Base-by-base conservation (phyloP, 1,140 invertebrate genomes). In the Homalodisca vitripennis region DNA sequence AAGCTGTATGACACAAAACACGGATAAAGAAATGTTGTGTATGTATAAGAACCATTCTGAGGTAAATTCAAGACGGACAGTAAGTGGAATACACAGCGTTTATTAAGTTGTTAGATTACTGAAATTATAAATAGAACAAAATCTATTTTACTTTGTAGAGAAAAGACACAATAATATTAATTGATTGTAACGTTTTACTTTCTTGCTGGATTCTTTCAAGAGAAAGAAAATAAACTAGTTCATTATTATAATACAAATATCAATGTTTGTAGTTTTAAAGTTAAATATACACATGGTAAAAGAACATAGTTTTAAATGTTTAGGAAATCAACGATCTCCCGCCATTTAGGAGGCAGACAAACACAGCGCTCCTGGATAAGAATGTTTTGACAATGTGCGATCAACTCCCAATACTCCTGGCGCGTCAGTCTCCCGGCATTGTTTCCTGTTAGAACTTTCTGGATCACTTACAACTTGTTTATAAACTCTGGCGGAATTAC, bases 381-480 rank as follows among this genome's bases (percentile, higher is more conserved):
- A 51, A 51, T 3, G 2, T 51, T 14, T 12, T 3, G 3, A 20
- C 2, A 20, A 51, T 14, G 14, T 20, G 3, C n/a, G 17, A 6
- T 6, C 14, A 3, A 12, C 3, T 51, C 3, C 22, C 17, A 20
- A 17, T 3, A 22, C n/a, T 3, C 6, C 3, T 22, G 48, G n/a
- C 48, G 48, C 22, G 3, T 14, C n/a, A n/a, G n/a, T 10, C 22
- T 20, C 48, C 48, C 48, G 17, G 6, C 22, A 22, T 51, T 41
- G n/a, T 51, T 51, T 51, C 48, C 48, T 20, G 22, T 51, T 51
- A 51, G 14, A 51, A 51, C 48, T 51, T 51, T 51, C 48, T 51
- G 22, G 48, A 51, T 51, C 48, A 51, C 48, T 51, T 51, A 51
- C n/a, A n/a, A 51, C 48, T 51, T 51, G 48, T 51, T 51, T 51